Conservation (phyloP, 2,888 invertebrate species). For the Ectobius pallidus region DNA sequence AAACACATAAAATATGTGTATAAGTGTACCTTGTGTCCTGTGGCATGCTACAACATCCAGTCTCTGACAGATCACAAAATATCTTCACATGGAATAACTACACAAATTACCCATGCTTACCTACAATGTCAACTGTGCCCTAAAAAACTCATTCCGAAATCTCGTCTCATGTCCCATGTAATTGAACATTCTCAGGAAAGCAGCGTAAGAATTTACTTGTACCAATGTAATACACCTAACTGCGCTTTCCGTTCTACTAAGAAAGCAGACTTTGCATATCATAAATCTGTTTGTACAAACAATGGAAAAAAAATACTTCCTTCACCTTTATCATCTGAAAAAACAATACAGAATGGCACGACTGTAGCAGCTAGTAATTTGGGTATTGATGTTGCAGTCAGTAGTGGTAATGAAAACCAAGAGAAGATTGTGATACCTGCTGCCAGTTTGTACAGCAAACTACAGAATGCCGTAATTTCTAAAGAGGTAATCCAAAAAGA, state of each 20-base stretch:
- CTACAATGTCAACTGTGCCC: slow-evolving; percentile 34
- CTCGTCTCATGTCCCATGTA: slow-evolving; percentile 21
- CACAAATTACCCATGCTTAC: slow-evolving; percentile 4
- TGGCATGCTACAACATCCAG: slow-evolving; percentile 27
- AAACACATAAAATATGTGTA: slow-evolving; percentile 32
- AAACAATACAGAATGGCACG: too few relatives aligned
- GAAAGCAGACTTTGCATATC: slow-evolving; percentile 26
- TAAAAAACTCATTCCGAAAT: slow-evolving; percentile 28
- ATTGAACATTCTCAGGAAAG: slow-evolving; percentile 15
- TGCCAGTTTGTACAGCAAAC: too few relatives aligned
- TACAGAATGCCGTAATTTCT: too few relatives aligned
- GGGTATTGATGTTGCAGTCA: too few relatives aligned
- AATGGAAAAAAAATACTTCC: neutral
- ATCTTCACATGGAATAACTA: neutral
- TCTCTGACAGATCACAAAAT: slow-evolving; percentile 28
- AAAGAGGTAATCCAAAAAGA: too few relatives aligned
- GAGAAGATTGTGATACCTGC: too few relatives aligned
- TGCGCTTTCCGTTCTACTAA: slow-evolving; percentile 17
- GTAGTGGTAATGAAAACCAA: too few relatives aligned
- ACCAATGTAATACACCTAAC: slow-evolving; percentile 27
- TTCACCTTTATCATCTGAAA: neutral
- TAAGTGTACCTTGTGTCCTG: slow-evolving; percentile 34
- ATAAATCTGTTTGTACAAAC: neutral
- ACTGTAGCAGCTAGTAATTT: too few relatives aligned
- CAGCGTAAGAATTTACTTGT: neutral